phyloP scores from a whole-genome alignment of 2,797 vertebrate species.

The Accipiter badius region DNA sequence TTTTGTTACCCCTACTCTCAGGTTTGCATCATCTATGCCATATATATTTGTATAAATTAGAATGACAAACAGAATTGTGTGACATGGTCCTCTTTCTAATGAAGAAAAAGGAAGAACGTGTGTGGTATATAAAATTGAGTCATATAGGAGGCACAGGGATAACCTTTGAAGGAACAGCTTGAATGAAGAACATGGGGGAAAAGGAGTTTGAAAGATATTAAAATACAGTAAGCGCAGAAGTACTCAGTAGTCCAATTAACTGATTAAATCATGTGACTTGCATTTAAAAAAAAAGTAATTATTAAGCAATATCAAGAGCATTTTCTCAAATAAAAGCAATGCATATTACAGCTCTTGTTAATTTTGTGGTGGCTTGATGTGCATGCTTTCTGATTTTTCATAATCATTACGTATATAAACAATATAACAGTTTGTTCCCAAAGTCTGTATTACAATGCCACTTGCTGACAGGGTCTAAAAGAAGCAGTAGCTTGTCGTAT shows the following conservation, averaged over 20 bases:
- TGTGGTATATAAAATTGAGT: neutral
- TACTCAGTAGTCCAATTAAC: neutral
- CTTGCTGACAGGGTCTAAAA: neutral
- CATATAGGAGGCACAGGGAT: neutral
- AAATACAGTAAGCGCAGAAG: neutral
- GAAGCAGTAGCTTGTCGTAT: neutral
- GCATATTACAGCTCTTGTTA: neutral
- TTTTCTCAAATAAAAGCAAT: neutral
- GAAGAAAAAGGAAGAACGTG: neutral
- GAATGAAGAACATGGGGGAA: neutral
- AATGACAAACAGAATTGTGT: neutral
- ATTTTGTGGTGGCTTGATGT: neutral
- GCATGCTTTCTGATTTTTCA: fast-evolving
- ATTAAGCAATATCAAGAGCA: neutral
- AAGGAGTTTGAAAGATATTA: neutral
- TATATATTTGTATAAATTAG: neutral
- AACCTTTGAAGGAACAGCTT: neutral
- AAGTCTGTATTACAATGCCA: neutral
- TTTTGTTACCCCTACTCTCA: neutral
- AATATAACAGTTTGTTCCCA: neutral
- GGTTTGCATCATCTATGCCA: neutral
- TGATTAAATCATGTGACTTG: neutral
- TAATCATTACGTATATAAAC: neutral
- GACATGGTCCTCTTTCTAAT: neutral
- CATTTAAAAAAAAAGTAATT: neutral